Evolutionary conservation across 2,888 invertebrate genomes (phyloP), one percentile per base, ranked within the genome.

Genomic region (Pollenia amentaria): DNA sequence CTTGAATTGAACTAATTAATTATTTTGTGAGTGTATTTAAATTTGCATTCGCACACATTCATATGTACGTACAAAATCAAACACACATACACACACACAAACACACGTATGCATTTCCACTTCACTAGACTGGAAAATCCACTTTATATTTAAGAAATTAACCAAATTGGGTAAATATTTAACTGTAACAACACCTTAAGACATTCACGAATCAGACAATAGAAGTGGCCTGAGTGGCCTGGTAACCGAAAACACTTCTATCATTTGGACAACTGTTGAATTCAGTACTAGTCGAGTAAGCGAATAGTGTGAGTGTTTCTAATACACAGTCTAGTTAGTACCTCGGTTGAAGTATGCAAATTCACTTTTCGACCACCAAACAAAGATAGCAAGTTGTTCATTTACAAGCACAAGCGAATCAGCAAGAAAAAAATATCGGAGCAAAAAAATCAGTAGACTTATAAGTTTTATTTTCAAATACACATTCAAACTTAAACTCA

Each of bases 91-190:
- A 18, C 11, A 48, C 53, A 65, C 16, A 44, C 53, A 44, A 0
- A 55, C 44, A 51, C 40, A 42, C 10, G 53, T 7, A 53, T 16
- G 14, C n/a, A 60, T 8, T 29, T 9, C 14, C 40, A 70, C 21
- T 18, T 70, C 3, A 46, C 7, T 83, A 42, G 46, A 87, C 82
- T 78, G 75, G 84, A 79, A 86, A 84, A 79, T 72, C 86, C 40
- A 84, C 81, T 81, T 80, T 57, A 64, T 42, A 29, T 53, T 40
- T 70, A 51, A 44, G 75, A 73, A 48, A 72, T 64, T 60, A 79
- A 64, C 88, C 90, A 89, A 92, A 91, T 90, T 92, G 90, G 89
- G 89, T 90, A 89, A 89, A 89, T 89, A 75, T 57, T 38, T 60
- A 89, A 89, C 88, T 89, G 89, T 89, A 85, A 79, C 89, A 88